Percentiles rank a stretch among this genome's conserved stretches.
Evolutionary conservation across 1,140 invertebrate species (phyloP).

Genomic region (Bombus ignitus): DNA sequence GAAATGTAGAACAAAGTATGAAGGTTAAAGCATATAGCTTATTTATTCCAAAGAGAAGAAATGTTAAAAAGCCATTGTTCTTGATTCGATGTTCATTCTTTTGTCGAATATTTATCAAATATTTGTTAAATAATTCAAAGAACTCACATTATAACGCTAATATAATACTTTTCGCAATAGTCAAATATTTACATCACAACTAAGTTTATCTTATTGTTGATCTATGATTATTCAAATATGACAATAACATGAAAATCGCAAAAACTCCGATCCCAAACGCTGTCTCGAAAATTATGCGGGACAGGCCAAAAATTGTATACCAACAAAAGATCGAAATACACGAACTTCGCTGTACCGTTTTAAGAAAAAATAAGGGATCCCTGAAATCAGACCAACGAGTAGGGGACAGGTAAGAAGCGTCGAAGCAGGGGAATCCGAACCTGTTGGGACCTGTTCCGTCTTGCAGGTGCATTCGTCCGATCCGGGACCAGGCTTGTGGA

Average conservation of each 20-base stretch:
- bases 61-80: not conserved
- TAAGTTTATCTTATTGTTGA: too few relatives aligned
- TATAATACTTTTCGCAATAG: too few relatives aligned
- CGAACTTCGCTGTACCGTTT: not conserved
- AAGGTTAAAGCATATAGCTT: not conserved
- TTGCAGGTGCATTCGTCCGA: slow-evolving; percentile 74
- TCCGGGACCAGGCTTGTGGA: slow-evolving; percentile 57
- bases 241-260: not conserved
- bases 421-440: slow-evolving; percentile 54
- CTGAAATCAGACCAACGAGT: slow-evolving; percentile 24
- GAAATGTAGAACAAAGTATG: not conserved
- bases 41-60: not conserved
- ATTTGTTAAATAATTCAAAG: not conserved
- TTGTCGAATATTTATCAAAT: not conserved
- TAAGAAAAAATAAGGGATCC: not conserved
- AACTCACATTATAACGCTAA: not conserved
- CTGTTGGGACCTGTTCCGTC: slow-evolving; percentile 73
- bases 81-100: not conserved
- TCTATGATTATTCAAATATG: not conserved
- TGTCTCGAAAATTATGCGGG: not conserved
- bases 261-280: not conserved
- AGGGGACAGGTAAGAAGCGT: slow-evolving; percentile 33
- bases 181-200: too few relatives aligned
- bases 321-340: not conserved
- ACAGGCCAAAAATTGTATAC: not conserved